Evolutionary conservation across 2,113 vertebrate genomes (phyloP), one percentile per base, ranked within the genome.

Genomic region (Tupaia tana): DNA sequence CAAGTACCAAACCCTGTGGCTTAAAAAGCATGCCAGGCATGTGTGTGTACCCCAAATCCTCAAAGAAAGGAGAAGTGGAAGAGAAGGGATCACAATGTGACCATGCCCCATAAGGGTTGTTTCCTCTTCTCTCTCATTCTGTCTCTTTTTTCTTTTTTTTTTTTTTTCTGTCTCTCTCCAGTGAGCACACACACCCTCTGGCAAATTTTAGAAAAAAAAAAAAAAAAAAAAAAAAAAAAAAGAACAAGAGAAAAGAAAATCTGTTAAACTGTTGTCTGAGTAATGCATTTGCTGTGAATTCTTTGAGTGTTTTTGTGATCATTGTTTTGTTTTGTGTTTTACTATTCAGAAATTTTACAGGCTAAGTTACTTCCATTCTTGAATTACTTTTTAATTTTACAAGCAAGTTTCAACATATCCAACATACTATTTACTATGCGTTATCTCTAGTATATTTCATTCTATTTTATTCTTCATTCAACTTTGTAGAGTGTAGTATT

Each of bases 381-480:
- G 54, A 93, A 31, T 93, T 20, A 64, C 25, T 86, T 56, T 87
- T 91, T 73, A 74, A 67, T 10, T 78, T 61, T 92, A 75, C 61
- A 86, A 94, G 25, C 15, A 93, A 85, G 58, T 77, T 95, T 87
- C 64, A 74, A 67, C 89, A 81, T 83, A 70, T 78, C 95, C 78
- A 59, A 64, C 77, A 63, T 12, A 31, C 11, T 85, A 81, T 75
- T 95, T 86, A 85, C 80, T 91, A 43, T n/a, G 34, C 58, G 63
- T 87, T 93, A 79, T 95, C 92, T 96, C 92, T 96, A 86, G 70
- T 63, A 89, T 83, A 87, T 90, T 34, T 43, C 70, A 94, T 93
- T 84, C 86, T 83, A 61, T 89, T 95, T 95, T 84, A 91, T 87
- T 94, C 67, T 75, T 52, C 52, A 88, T 92, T 94, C 71, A 69